Evolutionary conservation across 2,888 invertebrate species (phyloP), one percentile per base, ranked within the genome.

Genomic region (Pammene fasciana): DNA sequence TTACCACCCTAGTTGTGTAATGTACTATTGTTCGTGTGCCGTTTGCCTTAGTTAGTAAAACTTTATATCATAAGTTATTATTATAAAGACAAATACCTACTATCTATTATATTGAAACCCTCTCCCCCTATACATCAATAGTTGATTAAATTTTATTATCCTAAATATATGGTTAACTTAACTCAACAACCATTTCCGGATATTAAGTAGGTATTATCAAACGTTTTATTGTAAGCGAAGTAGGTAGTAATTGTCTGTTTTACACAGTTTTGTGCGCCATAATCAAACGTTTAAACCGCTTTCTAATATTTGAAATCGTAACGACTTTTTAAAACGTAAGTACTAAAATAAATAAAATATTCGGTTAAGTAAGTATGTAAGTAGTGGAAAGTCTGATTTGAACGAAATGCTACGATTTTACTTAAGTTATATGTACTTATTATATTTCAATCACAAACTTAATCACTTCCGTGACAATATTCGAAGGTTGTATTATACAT

Each of bases 341-440:
- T 13, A 7, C 54, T 54, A 54, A 36, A 14, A 36, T 48, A 57
- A 16, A 60, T 67, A 52, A n/a, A 18, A 18, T 60, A 11, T 64
- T 50, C 48, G 43, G 41, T 41, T 57, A 50, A 41, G 34, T 50
- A n/a, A 43, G 45, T 46, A 67, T 46, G 54, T 46, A 62, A 16
- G 76, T 78, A 79, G 74, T 84, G 86, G 83, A 86, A 86, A 85
- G 83, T 83, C 74, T 82, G 76, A 72, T 79, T 82, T 77, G 73
- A 71, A 77, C 68, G 73, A 83, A 87, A 86, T 86, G 84, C 67
- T 68, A 57, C 57, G 13, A 48, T 13, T 56, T 66, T 64, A 50
- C 41, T 82, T 77, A 73, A 70, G 62, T 68, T 71, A 70, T 75
- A 46, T 14, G n/a, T n/a, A n/a, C n/a, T n/a, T n/a, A 14, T 46